Base-by-base conservation (phyloP, 2,113 vertebrate species). In the Cinclus mexicanus region DNA sequence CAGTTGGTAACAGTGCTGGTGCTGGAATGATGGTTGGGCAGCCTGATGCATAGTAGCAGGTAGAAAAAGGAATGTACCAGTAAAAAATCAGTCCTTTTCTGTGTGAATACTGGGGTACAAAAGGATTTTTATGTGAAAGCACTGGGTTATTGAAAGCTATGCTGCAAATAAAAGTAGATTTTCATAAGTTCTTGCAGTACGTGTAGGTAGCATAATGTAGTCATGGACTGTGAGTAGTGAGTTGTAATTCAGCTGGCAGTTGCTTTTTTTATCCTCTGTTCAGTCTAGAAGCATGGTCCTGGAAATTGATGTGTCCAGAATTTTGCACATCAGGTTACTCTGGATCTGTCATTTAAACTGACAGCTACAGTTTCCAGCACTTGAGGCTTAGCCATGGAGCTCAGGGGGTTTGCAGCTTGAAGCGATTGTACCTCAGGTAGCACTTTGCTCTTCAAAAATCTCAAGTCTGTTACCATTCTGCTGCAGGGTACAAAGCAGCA, bases 401-500 rank as follows among this genome's bases (percentile, higher is more conserved):
- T 57, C 15, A 1, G n/a, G 28, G 28, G 31, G 2, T 57, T 56
- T 68, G 63, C 35, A 76, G 4, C 53, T 65, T 87, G 76, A 47
- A 42, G 28, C 31, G 87, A 18, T 2, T 24, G 42, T 67, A 65
- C 26, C 33, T 71, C 3, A 5, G 42, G 37, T 55, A 60, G 49
- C 52, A 41, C 3, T 41, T 47, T 3, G 35, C 10, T 1, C n/a
- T 28, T 28, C 6, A 3, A 22, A 20, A 10, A 10, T 26, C 41
- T 65, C 14, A 2, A 0, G 5, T 42, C 21, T 77, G 44, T 57
- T 26, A 1, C 70, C 1, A 1, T 83, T 95, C 12, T 33, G 1
- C 87, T 97, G 24, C 87, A 99, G 99, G 98, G 98, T 56, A 8
- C 96, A n/a, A 98, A 98, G 14, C 98, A 99, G 93, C 98, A 98